phyloP scores from a whole-genome alignment of 2,888 invertebrate species.

The Siphlonurus alternatus region DNA sequence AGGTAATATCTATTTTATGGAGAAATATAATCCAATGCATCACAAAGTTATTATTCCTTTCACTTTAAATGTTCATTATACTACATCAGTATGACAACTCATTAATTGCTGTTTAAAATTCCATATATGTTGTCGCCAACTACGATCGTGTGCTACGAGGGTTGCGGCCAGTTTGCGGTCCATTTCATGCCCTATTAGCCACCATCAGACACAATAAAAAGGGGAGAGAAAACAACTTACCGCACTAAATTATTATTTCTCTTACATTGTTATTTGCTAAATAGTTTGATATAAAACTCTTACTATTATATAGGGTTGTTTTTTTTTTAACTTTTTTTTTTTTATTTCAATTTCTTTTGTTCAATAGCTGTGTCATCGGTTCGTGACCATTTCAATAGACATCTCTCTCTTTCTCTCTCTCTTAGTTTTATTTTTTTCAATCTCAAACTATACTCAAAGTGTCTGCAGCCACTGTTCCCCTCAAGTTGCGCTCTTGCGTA shows the following conservation, averaged over 20 bases:
- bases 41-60: no score
- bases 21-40: no score
- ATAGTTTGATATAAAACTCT: background rate
- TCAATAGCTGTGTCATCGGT: background rate
- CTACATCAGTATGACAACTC: no score
- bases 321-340: background rate
- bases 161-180: no score
- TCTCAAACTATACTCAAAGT: background rate
- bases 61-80: no score
- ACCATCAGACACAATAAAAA: background rate
- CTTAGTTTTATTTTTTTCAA: background rate
- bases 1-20: no score
- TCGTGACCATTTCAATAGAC: background rate
- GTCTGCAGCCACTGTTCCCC: background rate
- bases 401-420: background rate
- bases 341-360: background rate
- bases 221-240: background rate
- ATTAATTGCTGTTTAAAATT: no score
- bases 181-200: background rate
- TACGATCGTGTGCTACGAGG: no score
- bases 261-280: no score
- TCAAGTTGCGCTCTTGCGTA: background rate
- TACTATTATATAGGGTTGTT: background rate
- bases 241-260: background rate
- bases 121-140: no score